A percentile compares a stretch with the other conserved stretches of the same genome.
Evolutionary conservation across 2,888 invertebrate species (phyloP).

Genomic region (Lasioglossum calceatum): DNA sequence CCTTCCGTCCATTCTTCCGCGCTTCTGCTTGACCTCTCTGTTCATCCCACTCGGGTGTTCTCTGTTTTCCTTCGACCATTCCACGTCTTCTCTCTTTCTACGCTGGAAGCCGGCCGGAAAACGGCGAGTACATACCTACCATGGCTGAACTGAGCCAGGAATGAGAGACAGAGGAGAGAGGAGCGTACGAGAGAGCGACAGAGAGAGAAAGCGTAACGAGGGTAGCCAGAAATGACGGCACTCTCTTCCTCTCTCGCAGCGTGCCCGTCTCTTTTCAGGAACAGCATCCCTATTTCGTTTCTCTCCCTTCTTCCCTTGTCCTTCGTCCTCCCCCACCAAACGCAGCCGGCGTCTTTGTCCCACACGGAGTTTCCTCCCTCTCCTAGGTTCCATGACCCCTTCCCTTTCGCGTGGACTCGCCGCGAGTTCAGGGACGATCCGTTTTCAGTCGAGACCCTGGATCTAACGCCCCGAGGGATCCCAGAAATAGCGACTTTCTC

Average conservation of each 20-base stretch:
- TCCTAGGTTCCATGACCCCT: conserved; percentile 71
- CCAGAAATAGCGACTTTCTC: conserved; percentile 64
- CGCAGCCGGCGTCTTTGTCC: conserved; percentile 41
- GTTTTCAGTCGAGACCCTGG: conserved; percentile 73
- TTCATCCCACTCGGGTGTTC: conserved; percentile 2
- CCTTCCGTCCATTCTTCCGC: conserved; percentile 31
- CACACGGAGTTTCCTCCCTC: conserved; percentile 52
- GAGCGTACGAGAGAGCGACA: background rate
- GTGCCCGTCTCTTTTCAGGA: conserved; percentile 41
- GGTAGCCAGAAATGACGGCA: conserved; percentile 55
- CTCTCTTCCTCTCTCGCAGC: conserved; percentile 14
- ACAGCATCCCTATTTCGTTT: conserved; percentile 60
- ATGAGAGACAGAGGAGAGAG: conserved; percentile 9
- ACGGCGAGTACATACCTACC: conserved; percentile 37
- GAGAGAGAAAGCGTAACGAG: conserved; percentile 49
- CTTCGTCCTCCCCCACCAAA: conserved; percentile 62
- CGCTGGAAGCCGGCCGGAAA: conserved; percentile 38
- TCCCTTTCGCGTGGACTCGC: conserved; percentile 71
- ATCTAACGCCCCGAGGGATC: conserved; percentile 58
- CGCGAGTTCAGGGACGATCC: conserved; percentile 80
- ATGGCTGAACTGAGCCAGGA: conserved; percentile 19
- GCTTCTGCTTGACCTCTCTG: conserved; percentile 51
- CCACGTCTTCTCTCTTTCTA: background rate
- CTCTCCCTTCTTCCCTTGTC: conserved; percentile 59
- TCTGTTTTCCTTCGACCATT: conserved; percentile 6